Percentiles rank a stretch among this genome's conserved stretches.
Conservation (phyloP, 2,797 vertebrate species). For the Crocidura indochinensis region DNA sequence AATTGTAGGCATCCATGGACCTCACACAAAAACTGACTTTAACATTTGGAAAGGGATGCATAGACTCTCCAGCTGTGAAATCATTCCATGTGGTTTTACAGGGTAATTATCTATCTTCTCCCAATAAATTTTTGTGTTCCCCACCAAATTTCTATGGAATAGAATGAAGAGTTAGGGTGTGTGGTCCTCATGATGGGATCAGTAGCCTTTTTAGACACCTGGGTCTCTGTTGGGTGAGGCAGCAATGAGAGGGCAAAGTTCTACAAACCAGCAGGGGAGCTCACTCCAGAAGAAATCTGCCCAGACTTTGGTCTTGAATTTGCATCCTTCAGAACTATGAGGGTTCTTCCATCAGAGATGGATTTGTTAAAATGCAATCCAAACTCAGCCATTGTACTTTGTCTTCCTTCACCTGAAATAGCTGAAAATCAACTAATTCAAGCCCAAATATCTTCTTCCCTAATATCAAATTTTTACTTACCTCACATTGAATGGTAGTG, state of each 20-base stretch:
- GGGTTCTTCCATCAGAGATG: not conserved
- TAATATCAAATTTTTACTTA: constrained; percentile 52
- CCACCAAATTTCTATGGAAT: too few relatives aligned
- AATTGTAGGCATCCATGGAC: too few relatives aligned
- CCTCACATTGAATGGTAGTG: not conserved
- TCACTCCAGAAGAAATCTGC: not conserved
- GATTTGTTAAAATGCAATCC: not conserved
- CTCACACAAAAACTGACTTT: too few relatives aligned
- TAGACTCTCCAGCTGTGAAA: too few relatives aligned
- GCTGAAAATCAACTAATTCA: constrained; percentile 11
- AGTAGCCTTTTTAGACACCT: too few relatives aligned
- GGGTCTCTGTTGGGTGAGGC: not conserved
- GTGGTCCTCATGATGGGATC: too few relatives aligned
- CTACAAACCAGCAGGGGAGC: not conserved
- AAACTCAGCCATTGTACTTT: not conserved
- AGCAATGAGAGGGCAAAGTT: not conserved
- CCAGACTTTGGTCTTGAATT: not conserved
- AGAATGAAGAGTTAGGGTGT: too few relatives aligned
- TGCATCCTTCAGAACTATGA: not conserved
- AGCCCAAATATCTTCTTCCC: constrained; percentile 7
- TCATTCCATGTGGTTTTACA: too few relatives aligned
- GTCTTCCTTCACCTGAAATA: constrained; percentile 4
- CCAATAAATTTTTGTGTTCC: too few relatives aligned
- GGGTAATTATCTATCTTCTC: too few relatives aligned
- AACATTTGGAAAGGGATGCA: too few relatives aligned